Conservation (phyloP, 2,888 invertebrate genomes). For the Coelogynopora nodosa region DNA sequence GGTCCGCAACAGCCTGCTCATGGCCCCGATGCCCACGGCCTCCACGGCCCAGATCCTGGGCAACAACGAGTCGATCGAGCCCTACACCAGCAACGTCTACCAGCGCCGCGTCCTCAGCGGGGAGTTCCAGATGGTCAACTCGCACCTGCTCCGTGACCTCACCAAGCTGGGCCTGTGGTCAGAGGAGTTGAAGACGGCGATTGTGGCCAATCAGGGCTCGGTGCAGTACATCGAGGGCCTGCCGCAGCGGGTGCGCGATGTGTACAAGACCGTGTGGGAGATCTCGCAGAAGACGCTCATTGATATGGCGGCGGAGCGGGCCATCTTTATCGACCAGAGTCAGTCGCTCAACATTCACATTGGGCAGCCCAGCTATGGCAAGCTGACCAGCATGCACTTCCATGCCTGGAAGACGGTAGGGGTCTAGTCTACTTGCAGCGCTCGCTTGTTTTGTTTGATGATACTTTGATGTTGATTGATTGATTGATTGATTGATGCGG, state of each 20-base stretch:
- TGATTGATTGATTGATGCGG: too few species aligned
- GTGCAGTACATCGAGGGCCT: slow-evolving; percentile 76
- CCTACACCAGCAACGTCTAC: slow-evolving; percentile 95
- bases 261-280: slow-evolving; percentile 97
- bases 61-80: slow-evolving; percentile 95
- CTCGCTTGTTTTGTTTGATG: too few species aligned
- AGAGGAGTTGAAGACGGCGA: slow-evolving; percentile 87
- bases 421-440: too few species aligned
- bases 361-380: slow-evolving; percentile 85
- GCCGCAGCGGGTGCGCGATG: slow-evolving; percentile 75
- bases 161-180: slow-evolving; percentile 87
- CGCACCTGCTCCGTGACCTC: slow-evolving; percentile 85
- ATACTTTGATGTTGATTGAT: too few species aligned
- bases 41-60: slow-evolving; percentile 98
- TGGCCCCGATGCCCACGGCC: slow-evolving; percentile 98
- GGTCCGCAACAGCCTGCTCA: slow-evolving; percentile 81
- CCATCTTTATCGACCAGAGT: slow-evolving; percentile 96
- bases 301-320: slow-evolving; percentile 94
- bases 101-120: slow-evolving; percentile 86
- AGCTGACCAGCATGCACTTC: slow-evolving; percentile 95
- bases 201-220: slow-evolving; percentile 85
- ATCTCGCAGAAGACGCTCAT: slow-evolving; percentile 85
- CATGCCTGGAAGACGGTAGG: slow-evolving; percentile 89
- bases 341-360: slow-evolving; percentile 96
- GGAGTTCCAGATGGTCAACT: slow-evolving; percentile 88